Conservation (phyloP, 2,888 invertebrate species). For the Isoperla grammatica region DNA sequence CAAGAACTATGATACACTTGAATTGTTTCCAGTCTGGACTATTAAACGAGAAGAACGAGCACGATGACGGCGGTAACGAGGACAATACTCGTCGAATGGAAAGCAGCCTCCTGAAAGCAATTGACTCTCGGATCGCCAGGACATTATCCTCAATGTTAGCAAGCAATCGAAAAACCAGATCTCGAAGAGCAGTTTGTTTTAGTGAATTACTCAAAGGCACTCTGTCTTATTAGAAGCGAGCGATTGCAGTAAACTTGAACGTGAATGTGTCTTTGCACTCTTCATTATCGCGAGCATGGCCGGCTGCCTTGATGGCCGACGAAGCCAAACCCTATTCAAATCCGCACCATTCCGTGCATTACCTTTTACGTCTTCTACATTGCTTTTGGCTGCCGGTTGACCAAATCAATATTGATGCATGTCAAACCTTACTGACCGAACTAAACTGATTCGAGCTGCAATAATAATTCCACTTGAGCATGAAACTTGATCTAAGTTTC, state of each 20-base stretch:
- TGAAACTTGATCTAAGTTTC: neutral
- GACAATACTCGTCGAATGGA: neutral
- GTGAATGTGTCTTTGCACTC: conserved; percentile 27
- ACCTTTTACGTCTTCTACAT: neutral
- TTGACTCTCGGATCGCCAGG: neutral
- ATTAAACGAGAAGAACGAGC: conserved; percentile 14
- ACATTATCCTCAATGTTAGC: neutral
- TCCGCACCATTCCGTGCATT: conserved; percentile 1
- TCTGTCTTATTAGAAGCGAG: conserved; percentile 26
- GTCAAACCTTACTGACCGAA: neutral
- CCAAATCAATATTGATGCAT: too few relatives aligned
- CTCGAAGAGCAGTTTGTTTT: neutral
- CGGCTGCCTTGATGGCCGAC: neutral
- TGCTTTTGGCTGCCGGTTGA: neutral
- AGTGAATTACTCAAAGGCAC: conserved; percentile 26
- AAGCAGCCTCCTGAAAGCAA: conserved; percentile 7
- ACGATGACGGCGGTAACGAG: conserved; percentile 15
- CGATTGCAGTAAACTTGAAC: conserved; percentile 11
- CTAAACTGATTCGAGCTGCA: too few relatives aligned
- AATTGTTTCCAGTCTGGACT: conserved; percentile 7
- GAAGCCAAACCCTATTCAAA: neutral
- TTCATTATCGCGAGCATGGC: conserved; percentile 22
- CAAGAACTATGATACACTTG: conserved; percentile 13
- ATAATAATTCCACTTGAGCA: too few relatives aligned
- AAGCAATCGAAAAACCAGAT: neutral